These are phyloP conservation scores for Cepaea hortensis DNA, from an alignment of 2,888 invertebrate species.

Conservation along the genomic window DNA sequence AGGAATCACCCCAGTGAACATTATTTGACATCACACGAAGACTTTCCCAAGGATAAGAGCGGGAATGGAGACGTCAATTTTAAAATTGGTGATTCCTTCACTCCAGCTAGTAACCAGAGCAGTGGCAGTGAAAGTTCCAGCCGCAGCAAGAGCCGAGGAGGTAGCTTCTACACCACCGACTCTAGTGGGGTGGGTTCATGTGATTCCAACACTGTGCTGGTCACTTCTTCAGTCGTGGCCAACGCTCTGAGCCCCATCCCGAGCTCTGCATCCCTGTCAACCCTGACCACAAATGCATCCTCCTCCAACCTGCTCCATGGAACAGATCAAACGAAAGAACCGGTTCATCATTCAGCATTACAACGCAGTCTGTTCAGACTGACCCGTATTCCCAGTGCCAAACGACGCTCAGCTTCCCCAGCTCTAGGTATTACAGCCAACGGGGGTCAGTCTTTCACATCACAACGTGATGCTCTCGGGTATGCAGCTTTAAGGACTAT, in stretches of 20 bases:
- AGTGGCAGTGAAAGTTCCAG: slow-evolving; percentile 72
- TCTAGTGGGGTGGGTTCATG: slow-evolving; percentile 87
- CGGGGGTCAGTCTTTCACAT: slow-evolving; percentile 65
- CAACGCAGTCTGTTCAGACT: slow-evolving; percentile 71
- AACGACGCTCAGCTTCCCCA: slow-evolving; percentile 60
- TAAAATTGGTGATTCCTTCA: slow-evolving; percentile 44
- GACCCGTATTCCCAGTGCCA: slow-evolving; percentile 70
- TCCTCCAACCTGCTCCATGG: slow-evolving; percentile 35
- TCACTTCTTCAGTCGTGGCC: neutral
- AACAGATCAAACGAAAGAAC: slow-evolving; percentile 62
- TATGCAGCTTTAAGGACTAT: slow-evolving; percentile 75
- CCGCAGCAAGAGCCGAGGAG: slow-evolving; percentile 78
- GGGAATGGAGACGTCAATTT: slow-evolving; percentile 45
- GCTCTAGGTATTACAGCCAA: slow-evolving; percentile 52
- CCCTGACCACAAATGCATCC: slow-evolving; percentile 46
- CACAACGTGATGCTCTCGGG: slow-evolving; percentile 73
- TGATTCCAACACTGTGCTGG: slow-evolving; percentile 80
- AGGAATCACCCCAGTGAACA: neutral
- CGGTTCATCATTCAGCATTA: slow-evolving; percentile 74
- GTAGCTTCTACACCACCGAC: slow-evolving; percentile 83
- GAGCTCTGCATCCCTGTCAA: slow-evolving; percentile 82
- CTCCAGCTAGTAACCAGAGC: slow-evolving; percentile 49
- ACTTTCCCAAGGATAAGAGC: neutral
- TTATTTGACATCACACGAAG: slow-evolving; percentile 1
- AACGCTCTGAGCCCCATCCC: slow-evolving; percentile 88